Evolutionary conservation across 2,888 invertebrate species (phyloP).

Genomic region (Cephus runcator): DNA sequence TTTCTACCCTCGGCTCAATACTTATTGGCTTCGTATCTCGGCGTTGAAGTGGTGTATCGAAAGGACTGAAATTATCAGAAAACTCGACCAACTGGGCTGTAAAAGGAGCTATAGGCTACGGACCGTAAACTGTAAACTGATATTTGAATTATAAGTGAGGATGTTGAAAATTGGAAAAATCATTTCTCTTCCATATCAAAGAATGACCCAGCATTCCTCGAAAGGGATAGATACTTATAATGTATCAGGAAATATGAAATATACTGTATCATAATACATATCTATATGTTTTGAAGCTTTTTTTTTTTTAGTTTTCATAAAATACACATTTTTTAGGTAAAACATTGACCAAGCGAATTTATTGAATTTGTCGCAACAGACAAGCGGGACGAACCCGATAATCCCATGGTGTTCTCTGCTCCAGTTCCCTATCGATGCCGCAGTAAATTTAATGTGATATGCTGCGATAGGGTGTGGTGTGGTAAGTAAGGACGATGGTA

Average conservation of each 20-base stretch:
- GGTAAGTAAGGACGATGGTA: constrained; percentile 24
- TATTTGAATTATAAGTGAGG: background rate
- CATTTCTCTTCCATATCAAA: background rate
- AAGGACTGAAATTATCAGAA: constrained; percentile 25
- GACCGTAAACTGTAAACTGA: background rate
- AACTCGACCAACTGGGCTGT: background rate
- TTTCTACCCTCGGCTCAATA: constrained; percentile 41
- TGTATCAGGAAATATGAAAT: no score
- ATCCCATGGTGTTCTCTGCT: constrained; percentile 42
- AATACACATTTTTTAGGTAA: background rate
- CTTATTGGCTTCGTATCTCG: constrained; percentile 56
- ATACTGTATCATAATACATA: no score
- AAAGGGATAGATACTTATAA: background rate
- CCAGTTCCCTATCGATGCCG: constrained; percentile 56
- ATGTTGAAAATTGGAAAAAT: background rate
- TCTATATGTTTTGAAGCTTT: no score
- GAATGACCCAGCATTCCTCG: background rate
- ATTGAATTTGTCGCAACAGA: constrained; percentile 47
- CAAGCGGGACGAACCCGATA: constrained; percentile 46
- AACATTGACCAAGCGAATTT: background rate
- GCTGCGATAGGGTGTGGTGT: constrained; percentile 38
- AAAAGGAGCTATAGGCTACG: background rate
- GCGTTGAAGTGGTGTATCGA: constrained; percentile 36
- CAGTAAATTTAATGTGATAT: constrained; percentile 59
- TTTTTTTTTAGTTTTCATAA: background rate